phyloP scores from a whole-genome alignment of 2,797 vertebrate species.

The Melanotaenia trifasciata region DNA sequence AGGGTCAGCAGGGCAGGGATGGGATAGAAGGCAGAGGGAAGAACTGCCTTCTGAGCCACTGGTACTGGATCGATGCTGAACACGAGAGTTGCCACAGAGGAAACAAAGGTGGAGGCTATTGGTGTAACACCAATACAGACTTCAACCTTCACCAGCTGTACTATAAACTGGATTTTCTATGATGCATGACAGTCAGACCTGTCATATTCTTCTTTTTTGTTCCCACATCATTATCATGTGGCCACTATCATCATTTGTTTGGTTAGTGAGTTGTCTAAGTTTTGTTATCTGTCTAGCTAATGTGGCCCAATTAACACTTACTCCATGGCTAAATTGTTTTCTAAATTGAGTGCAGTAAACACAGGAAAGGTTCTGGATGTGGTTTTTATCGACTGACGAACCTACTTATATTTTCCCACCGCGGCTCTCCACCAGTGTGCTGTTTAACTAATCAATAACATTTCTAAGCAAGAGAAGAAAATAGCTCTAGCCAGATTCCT shows the following conservation, averaged over 20 bases:
- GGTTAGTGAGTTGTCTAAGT: slow-evolving; percentile 23
- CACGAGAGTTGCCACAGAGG: slow-evolving; percentile 5
- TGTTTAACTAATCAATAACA: slow-evolving; percentile 51
- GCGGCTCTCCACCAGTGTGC: not conserved
- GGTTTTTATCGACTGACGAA: not conserved
- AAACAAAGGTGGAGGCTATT: not conserved
- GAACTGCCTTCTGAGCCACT: slow-evolving; percentile 17
- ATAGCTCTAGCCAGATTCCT: slow-evolving; percentile 5
- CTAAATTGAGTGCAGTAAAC: slow-evolving; percentile 3
- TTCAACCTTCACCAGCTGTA: slow-evolving; percentile 6
- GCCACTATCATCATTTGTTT: slow-evolving; percentile 47
- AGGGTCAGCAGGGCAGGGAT: slow-evolving; percentile 51
- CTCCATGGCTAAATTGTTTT: not conserved
- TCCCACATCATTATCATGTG: slow-evolving; percentile 8
- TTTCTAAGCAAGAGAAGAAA: slow-evolving; percentile 27
- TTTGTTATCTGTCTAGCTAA: slow-evolving; percentile 11
- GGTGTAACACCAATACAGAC: slow-evolving; percentile 18
- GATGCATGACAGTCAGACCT: slow-evolving; percentile 37
- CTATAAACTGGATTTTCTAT: not conserved
- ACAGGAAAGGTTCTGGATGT: not conserved
- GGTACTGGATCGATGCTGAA: slow-evolving; percentile 8
- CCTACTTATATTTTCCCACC: slow-evolving; percentile 13
- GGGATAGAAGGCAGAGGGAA: slow-evolving; percentile 27
- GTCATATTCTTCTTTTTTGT: slow-evolving; percentile 24
- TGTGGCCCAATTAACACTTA: not conserved